phyloP scores from a whole-genome alignment of 1,140 invertebrate genomes.

The Condylostylus longicornis region DNA sequence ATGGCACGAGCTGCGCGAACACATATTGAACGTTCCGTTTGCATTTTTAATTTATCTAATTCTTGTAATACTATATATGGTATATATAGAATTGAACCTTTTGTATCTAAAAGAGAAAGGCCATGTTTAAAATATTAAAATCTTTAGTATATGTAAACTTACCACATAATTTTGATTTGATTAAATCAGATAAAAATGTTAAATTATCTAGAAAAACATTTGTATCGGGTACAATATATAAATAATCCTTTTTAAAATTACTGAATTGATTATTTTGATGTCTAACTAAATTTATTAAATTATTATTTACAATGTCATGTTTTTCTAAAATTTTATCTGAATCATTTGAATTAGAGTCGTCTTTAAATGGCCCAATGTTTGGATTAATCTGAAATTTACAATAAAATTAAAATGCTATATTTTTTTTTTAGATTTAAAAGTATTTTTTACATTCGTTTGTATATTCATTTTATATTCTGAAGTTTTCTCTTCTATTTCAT shows the following conservation, averaged over 20 bases:
- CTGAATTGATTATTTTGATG: not conserved
- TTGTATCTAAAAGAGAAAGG: slow-evolving; percentile 7
- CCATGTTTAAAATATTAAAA: slow-evolving; percentile 1
- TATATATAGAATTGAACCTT: slow-evolving; percentile 14
- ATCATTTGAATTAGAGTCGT: not conserved
- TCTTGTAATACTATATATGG: slow-evolving; percentile 20
- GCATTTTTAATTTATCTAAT: slow-evolving; percentile 20
- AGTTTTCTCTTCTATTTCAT: slow-evolving; percentile 2
- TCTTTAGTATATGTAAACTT: not conserved
- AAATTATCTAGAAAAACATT: slow-evolving; percentile 16
- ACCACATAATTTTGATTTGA: slow-evolving; percentile 10
- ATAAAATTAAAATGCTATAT: not conserved
- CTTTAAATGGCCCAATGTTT: not conserved
- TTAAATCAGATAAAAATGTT: slow-evolving; percentile 15
- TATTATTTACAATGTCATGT: slow-evolving; percentile 8
- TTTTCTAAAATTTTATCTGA: slow-evolving; percentile 2
- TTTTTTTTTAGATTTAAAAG: not conserved
- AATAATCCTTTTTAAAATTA: slow-evolving; percentile 7
- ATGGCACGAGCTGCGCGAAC: slow-evolving; percentile 18
- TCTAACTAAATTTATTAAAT: slow-evolving; percentile 7
- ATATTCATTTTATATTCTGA: not conserved
- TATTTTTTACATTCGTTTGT: not conserved
- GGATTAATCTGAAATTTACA: not conserved
- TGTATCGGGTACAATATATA: slow-evolving; percentile 19
- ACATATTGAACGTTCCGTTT: slow-evolving; percentile 1